Percentiles rank a stretch among this genome's conserved stretches.
These are phyloP conservation scores for Octomys mimax DNA, from an alignment of 2,797 vertebrate genomes.

Conservation along the genomic window DNA sequence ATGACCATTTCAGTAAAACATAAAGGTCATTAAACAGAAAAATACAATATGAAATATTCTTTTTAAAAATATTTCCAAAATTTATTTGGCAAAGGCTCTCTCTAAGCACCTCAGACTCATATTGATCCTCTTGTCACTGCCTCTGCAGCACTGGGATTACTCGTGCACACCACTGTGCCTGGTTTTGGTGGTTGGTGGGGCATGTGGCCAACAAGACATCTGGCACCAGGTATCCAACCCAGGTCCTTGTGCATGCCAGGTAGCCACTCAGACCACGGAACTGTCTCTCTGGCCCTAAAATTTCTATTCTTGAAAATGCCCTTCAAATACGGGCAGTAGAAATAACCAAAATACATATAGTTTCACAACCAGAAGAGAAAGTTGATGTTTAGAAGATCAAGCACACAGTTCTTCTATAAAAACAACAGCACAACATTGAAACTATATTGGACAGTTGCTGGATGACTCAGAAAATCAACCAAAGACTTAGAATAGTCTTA, in stretches of 20 bases:
- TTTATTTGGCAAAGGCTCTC: too few relatives aligned
- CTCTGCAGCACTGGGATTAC: too few relatives aligned
- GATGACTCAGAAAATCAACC: neutral
- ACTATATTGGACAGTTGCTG: neutral
- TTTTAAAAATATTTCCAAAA: too few relatives aligned
- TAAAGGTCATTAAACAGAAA: neutral
- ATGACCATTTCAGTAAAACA: neutral
- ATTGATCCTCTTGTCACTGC: too few relatives aligned
- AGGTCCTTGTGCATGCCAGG: too few relatives aligned
- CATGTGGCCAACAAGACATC: too few relatives aligned
- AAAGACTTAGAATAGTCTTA: neutral
- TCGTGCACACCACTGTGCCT: too few relatives aligned
- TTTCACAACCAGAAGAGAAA: neutral
- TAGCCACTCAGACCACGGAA: too few relatives aligned
- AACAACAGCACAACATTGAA: neutral
- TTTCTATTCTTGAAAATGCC: neutral
- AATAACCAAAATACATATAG: neutral
- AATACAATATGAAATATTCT: neutral
- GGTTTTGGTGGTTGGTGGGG: too few relatives aligned
- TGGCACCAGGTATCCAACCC: too few relatives aligned
- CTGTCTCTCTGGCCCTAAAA: neutral
- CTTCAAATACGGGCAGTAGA: neutral
- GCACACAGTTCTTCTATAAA: neutral
- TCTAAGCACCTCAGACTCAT: too few relatives aligned
- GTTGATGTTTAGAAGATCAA: neutral